A percentile compares a stretch with the other conserved stretches of the same genome.
Evolutionary conservation across 2,113 vertebrate species (phyloP).

Genomic region (Heloderma charlesbogerti): DNA sequence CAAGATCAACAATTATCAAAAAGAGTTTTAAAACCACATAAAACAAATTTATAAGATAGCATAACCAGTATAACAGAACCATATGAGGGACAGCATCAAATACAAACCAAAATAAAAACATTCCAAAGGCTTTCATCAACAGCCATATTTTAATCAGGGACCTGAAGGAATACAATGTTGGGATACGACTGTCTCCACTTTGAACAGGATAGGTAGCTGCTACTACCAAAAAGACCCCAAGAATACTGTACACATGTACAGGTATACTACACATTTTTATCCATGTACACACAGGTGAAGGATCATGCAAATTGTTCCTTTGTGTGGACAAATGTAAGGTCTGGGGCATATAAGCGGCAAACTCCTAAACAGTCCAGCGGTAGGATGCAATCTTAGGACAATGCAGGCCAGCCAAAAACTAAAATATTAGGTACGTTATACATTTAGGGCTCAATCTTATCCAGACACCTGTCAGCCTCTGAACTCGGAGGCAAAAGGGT

Average conservation of each 20-base stretch:
- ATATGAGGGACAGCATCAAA: not conserved
- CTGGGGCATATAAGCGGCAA: not conserved
- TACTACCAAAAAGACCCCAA: too few relatives aligned
- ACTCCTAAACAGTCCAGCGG: too few relatives aligned
- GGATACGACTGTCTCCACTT: too few relatives aligned
- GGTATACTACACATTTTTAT: not conserved
- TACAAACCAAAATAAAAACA: not conserved
- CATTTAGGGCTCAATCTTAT: too few relatives aligned
- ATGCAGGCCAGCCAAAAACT: not conserved
- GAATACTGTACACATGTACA: too few relatives aligned
- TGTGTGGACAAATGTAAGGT: not conserved
- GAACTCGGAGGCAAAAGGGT: too few relatives aligned
- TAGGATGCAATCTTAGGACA: not conserved
- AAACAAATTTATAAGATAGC: not conserved
- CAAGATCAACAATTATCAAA: too few relatives aligned
- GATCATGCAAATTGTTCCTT: not conserved
- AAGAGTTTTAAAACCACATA: too few relatives aligned
- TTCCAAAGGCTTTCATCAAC: not conserved
- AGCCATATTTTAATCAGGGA: not conserved
- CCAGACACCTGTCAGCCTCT: too few relatives aligned
- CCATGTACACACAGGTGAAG: not conserved
- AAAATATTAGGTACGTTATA: not conserved
- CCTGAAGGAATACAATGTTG: not conserved
- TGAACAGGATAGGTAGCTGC: too few relatives aligned
- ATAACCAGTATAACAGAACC: not conserved